Conservation (phyloP, 2,797 vertebrate species). For the Poecilia gillii region DNA sequence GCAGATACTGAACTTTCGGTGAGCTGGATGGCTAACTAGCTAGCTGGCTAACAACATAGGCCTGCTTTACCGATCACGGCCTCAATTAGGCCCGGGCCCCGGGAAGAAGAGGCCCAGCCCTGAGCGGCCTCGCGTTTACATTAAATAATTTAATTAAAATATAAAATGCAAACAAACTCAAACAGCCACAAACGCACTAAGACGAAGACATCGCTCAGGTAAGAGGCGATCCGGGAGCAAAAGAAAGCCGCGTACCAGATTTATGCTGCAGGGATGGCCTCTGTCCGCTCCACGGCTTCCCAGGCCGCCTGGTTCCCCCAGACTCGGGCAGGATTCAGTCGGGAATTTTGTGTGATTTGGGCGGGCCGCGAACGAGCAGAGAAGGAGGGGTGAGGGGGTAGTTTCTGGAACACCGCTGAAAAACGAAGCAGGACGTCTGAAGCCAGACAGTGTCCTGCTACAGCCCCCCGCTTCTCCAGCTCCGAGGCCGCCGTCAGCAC, state of each 20-base stretch:
- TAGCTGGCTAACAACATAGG: slow-evolving; percentile 53
- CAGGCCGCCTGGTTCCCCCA: slow-evolving; percentile 84
- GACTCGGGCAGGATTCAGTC: slow-evolving; percentile 85
- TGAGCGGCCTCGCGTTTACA: slow-evolving; percentile 68
- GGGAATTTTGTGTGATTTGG: slow-evolving; percentile 83
- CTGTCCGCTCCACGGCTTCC: slow-evolving; percentile 76
- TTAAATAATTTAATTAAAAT: slow-evolving; percentile 57
- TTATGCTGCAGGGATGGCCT: slow-evolving; percentile 79
- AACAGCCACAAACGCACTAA: slow-evolving; percentile 25
- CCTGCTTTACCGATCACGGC: slow-evolving; percentile 64
- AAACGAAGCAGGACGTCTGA: slow-evolving; percentile 77
- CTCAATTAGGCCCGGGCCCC: slow-evolving; percentile 71
- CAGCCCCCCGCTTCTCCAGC: slow-evolving; percentile 91
- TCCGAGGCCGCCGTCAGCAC: slow-evolving; percentile 93
- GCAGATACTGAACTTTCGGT: background rate
- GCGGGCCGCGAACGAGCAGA: slow-evolving; percentile 88
- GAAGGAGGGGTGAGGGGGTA: slow-evolving; percentile 90
- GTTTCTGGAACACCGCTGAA: slow-evolving; percentile 82
- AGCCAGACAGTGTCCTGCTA: slow-evolving; percentile 82
- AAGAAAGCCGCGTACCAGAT: slow-evolving; percentile 75
- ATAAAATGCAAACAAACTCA: slow-evolving; percentile 60
- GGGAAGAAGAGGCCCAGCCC: slow-evolving; percentile 76
- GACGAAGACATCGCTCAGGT: slow-evolving; percentile 28
- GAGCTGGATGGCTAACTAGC: slow-evolving; percentile 9
- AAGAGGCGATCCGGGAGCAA: slow-evolving; percentile 25